These are phyloP conservation scores for Anorthoa munda DNA, from an alignment of 2,888 invertebrate genomes.

Conservation along the genomic window DNA sequence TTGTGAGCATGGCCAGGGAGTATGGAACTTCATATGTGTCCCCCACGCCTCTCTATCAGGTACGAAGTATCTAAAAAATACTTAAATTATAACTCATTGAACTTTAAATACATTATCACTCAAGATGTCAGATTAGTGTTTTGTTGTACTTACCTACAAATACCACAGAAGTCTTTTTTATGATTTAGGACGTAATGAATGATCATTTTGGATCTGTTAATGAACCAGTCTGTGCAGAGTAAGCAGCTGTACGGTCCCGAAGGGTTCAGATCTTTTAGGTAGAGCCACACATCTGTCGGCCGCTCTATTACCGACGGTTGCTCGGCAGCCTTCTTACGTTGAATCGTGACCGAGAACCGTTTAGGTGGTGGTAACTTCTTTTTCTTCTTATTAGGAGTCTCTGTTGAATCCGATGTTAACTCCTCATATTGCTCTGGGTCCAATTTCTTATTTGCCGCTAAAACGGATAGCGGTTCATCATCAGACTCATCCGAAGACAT, in stretches of 20 bases:
- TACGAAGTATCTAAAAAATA: constrained; percentile 85
- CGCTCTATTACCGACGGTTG: constrained; percentile 78
- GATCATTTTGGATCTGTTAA: constrained; percentile 86
- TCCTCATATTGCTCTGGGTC: constrained; percentile 69
- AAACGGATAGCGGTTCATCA: constrained; percentile 85
- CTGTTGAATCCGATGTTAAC: constrained; percentile 19
- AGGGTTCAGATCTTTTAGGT: constrained; percentile 86
- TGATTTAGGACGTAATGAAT: constrained; percentile 89
- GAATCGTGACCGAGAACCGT: constrained; percentile 69
- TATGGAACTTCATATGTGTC: constrained; percentile 82
- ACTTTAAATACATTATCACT: background rate
- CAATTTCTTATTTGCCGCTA: constrained; percentile 81
- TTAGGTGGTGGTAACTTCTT: constrained; percentile 65
- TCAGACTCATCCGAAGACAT: constrained; percentile 84
- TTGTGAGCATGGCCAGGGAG: constrained; percentile 88
- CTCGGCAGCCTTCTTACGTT: constrained; percentile 55
- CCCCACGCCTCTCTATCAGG: constrained; percentile 83
- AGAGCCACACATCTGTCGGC: constrained; percentile 87
- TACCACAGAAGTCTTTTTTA: constrained; percentile 88
- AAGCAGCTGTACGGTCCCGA: constrained; percentile 87
- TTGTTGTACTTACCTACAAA: constrained; percentile 82
- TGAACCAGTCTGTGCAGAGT: constrained; percentile 88
- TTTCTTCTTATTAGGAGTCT: constrained; percentile 73
- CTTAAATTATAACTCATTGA: background rate
- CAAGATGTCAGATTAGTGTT: background rate